Base-by-base conservation (phyloP, 2,797 vertebrate species). In the Craterocephalus amniculus region DNA sequence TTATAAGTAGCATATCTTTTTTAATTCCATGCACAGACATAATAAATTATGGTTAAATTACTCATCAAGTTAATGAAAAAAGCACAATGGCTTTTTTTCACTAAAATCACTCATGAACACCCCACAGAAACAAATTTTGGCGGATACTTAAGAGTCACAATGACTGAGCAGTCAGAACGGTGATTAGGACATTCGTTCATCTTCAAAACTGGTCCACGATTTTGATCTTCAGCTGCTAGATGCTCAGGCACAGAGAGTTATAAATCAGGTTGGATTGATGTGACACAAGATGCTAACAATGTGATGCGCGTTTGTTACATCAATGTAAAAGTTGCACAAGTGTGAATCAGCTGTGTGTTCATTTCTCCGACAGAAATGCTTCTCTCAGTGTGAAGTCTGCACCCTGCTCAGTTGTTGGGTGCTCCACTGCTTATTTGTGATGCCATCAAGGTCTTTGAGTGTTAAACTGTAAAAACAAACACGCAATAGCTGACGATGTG, bases 401-500 rank as follows among this genome's bases (percentile, higher is more conserved):
- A n/a, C 52, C 70, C 49, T 18, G 68, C 62, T 68, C 38, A 1
- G 69, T 16, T 20, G 52, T 4, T 49, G 54, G 66, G 43, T 72
- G 67, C 18, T 1, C 8, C 24, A 1, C 16, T 2, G 61, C 34
- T 72, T 76, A 66, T 81, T 76, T 75, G 43, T 48, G 67, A 81
- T 52, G 43, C 72, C n/a, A 27, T 38, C 45, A 71, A 79, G 71
- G 63, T 67, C 68, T 63, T 1, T 2, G 56, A 20, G 59, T 58
- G 77, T 74, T 75, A 76, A 76, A 74, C 64, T 72, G 64, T 57
- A 38, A 76, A 78, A 87, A 86, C 55, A 88, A 75, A 78, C 71
- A 57, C 18, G 2, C 1, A 11, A 5, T 22, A 63, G 48, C 57
- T 73, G 73, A 71, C 20, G 32, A 81, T 57, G 63, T 72, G 56